Evolutionary conservation across 1,140 invertebrate genomes (phyloP).

Genomic region (Drosophila pachea): DNA sequence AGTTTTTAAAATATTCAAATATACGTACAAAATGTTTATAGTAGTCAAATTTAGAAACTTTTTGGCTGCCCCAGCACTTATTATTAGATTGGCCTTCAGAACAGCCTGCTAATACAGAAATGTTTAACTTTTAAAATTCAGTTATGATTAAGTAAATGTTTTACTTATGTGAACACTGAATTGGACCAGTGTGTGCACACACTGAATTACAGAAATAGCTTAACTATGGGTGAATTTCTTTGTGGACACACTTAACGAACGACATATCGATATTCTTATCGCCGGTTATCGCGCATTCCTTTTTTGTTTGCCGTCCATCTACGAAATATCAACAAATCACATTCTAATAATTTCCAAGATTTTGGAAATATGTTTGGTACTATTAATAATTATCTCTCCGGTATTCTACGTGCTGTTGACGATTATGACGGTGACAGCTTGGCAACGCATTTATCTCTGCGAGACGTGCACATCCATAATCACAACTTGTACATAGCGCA

Average conservation of each 20-base stretch:
- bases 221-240: too few relatives aligned
- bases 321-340: conserved; percentile 8
- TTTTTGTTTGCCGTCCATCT: conserved; percentile 4
- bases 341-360: not conserved
- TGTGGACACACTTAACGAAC: not conserved
- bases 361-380: conserved; percentile 62
- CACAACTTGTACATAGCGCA: conserved; percentile 84
- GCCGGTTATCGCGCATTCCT: not conserved
- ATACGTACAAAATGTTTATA: conserved; percentile 21
- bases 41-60: conserved; percentile 64
- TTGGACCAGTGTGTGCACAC: not conserved
- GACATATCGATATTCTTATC: not conserved
- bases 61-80: conserved; percentile 24
- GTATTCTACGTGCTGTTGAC: conserved; percentile 57
- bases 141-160: conserved; percentile 8
- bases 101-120: not conserved
- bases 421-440: conserved; percentile 77
- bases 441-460: conserved; percentile 85
- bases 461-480: conserved; percentile 87
- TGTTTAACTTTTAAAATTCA: conserved; percentile 7
- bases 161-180: too few relatives aligned
- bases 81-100: conserved; percentile 15
- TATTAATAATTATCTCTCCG: conserved; percentile 68
- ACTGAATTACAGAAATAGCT: not conserved
- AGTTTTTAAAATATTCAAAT: conserved; percentile 27